Percentiles rank a stretch among this genome's conserved stretches.
Conservation (phyloP, 2,113 vertebrate genomes). For the Callorhinus ursinus region DNA sequence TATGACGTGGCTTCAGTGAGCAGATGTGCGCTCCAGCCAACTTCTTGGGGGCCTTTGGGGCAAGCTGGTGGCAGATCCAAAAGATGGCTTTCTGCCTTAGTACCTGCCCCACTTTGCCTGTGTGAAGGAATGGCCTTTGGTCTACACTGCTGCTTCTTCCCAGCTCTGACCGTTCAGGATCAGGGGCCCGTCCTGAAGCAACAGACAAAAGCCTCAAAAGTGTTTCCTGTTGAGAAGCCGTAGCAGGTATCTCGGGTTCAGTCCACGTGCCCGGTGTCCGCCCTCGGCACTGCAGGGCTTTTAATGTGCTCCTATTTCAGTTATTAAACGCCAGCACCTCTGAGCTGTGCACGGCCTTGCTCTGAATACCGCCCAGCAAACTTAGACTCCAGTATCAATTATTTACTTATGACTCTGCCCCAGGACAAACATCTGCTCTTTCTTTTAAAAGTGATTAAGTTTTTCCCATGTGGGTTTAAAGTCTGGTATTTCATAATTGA, state of each 20-base stretch:
- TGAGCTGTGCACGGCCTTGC: neutral
- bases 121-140: neutral
- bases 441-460: slow-evolving; percentile 58
- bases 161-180: no score
- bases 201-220: neutral
- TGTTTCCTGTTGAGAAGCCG: neutral
- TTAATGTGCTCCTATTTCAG: neutral
- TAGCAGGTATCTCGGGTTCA: neutral
- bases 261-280: neutral
- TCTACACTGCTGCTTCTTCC: neutral
- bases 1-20: neutral
- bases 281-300: neutral
- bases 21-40: neutral
- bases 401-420: slow-evolving; percentile 39
- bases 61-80: neutral
- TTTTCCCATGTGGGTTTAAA: neutral
- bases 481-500: slow-evolving; percentile 47
- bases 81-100: neutral
- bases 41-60: neutral
- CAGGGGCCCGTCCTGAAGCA: neutral
- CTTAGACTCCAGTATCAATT: slow-evolving; percentile 41
- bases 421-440: slow-evolving; percentile 37
- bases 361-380: neutral
- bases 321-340: neutral
- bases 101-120: neutral